A percentile compares a stretch with the other conserved stretches of the same genome.
phyloP scores from a whole-genome alignment of 1,140 invertebrate genomes.

The Ceratitis capitata region DNA sequence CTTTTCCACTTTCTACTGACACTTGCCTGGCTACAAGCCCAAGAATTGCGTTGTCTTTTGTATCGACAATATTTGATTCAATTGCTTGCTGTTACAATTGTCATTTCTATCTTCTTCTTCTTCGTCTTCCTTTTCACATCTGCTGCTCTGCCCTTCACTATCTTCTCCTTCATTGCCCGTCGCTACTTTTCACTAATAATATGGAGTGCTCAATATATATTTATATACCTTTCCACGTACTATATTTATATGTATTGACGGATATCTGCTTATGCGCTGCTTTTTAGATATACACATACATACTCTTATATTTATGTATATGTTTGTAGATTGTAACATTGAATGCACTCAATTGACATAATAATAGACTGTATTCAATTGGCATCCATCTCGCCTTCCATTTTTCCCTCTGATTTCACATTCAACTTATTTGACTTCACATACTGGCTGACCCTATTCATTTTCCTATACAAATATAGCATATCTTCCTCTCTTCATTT shows the following conservation, averaged over 20 bases:
- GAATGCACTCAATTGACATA: constrained; percentile 26
- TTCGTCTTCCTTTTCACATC: not conserved
- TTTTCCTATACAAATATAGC: not conserved
- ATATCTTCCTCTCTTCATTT: not conserved
- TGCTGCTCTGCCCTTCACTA: not conserved
- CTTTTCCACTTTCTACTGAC: not conserved
- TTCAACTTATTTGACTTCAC: not conserved
- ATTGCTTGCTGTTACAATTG: not conserved
- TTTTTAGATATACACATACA: not conserved
- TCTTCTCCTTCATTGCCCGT: not conserved
- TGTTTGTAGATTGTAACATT: not conserved
- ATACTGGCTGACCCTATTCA: not conserved
- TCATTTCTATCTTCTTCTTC: not conserved
- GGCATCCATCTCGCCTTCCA: not conserved
- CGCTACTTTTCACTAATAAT: not conserved
- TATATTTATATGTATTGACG: too few relatives aligned
- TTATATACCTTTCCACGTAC: too few relatives aligned
- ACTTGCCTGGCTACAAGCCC: not conserved
- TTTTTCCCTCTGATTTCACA: not conserved
- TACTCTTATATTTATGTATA: not conserved
- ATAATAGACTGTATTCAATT: constrained; percentile 5
- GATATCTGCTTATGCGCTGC: too few relatives aligned
- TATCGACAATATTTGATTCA: constrained; percentile 20
- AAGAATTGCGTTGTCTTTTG: constrained; percentile 23
- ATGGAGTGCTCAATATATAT: not conserved